Conservation (phyloP, 2,888 invertebrate species). For the Patella pellucida region DNA sequence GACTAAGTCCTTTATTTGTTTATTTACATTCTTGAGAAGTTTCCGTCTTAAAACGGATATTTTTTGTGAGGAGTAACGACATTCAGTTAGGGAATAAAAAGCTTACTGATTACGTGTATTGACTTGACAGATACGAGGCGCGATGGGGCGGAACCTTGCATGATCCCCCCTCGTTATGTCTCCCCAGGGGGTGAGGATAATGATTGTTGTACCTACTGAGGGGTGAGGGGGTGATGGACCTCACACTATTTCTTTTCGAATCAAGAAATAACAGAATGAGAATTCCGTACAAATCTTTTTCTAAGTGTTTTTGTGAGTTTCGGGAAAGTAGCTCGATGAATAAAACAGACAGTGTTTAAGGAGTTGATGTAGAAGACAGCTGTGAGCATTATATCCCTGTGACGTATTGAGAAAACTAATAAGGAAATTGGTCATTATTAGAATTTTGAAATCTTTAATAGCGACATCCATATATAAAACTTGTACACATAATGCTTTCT, state of each 20-base stretch:
- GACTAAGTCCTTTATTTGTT: neutral
- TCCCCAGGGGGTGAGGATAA: constrained; percentile 13
- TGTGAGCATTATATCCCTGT: too few species aligned
- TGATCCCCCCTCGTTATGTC: constrained; percentile 5
- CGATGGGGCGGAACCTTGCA: neutral
- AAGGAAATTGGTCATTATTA: too few species aligned
- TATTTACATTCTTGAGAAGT: neutral
- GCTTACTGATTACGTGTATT: too few species aligned
- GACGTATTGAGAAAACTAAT: too few species aligned
- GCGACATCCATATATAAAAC: too few species aligned
- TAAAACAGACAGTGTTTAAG: neutral
- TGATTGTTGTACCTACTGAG: constrained; percentile 14
- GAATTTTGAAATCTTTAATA: too few species aligned
- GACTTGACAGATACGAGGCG: neutral
- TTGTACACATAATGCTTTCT: too few species aligned
- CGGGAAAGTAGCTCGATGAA: neutral
- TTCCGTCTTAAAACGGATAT: neutral
- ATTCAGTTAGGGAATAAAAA: neutral
- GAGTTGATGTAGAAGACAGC: too few species aligned
- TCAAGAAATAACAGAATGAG: neutral
- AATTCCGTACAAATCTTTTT: constrained; percentile 7
- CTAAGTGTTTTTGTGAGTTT: constrained; percentile 11
- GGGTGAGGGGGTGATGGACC: constrained; percentile 21
- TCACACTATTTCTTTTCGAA: constrained; percentile 14
- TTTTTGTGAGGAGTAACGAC: neutral